Evolutionary conservation across 2,797 vertebrate genomes (phyloP).

Genomic region (Tragopan temminckii): DNA sequence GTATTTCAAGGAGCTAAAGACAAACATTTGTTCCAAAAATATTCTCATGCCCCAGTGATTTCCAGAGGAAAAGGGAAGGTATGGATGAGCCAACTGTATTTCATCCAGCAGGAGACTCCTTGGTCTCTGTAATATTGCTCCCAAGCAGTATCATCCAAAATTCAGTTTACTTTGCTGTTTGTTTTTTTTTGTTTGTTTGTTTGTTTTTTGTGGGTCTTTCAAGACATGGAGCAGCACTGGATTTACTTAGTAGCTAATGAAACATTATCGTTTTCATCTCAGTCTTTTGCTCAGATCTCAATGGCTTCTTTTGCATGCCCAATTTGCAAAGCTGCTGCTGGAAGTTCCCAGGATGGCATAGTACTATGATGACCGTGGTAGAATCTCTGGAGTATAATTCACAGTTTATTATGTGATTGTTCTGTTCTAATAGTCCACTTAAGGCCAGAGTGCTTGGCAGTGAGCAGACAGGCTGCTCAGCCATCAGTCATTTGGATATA

Average conservation of each 20-base stretch:
- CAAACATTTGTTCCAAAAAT: conserved; percentile 34
- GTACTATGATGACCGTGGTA: background rate
- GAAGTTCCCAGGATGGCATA: background rate
- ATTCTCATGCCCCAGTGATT: conserved; percentile 27
- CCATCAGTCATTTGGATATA: background rate
- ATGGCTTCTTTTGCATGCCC: background rate
- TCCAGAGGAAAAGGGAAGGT: conserved; percentile 19
- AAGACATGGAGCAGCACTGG: background rate
- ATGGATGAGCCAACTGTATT: background rate
- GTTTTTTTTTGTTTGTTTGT: too few relatives aligned
- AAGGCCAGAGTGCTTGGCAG: background rate
- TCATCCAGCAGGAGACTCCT: background rate
- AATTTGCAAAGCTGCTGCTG: background rate
- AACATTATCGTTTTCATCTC: background rate
- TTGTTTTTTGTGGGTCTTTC: background rate
- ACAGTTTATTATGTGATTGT: background rate
- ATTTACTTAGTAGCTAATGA: background rate
- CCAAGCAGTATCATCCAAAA: background rate
- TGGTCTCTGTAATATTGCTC: background rate
- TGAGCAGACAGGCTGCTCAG: background rate
- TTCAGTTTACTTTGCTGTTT: background rate
- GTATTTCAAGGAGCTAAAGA: conserved; percentile 54
- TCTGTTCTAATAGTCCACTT: background rate
- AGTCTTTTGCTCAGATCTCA: background rate
- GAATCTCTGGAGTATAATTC: background rate